Base-by-base conservation (phyloP, 2,113 vertebrate species). In the Spea multiplicata region DNA sequence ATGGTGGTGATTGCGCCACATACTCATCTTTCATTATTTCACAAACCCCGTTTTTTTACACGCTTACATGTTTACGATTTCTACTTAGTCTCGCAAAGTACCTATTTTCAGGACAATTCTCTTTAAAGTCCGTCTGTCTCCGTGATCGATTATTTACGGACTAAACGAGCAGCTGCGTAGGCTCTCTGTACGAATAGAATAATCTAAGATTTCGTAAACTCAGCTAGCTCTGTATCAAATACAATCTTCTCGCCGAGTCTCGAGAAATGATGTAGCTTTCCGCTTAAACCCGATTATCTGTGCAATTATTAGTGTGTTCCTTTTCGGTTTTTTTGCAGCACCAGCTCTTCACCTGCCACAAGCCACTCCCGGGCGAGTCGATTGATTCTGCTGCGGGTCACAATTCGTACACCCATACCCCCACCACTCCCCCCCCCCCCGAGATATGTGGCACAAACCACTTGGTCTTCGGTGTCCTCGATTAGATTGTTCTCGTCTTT, bases 281-380 rank as follows among this genome's bases (percentile, higher is more conserved):
- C 65, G 52, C 14, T 50, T n/a, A n/a, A 59, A 66, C 61, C 64
- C 71, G 16, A 67, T 57, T 80, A 67, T n/a, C 49, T 73, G 52
- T n/a, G n/a, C n/a, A 3, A n/a, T 59, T 68, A 80, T 80, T 80
- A 68, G 78, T 64, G 52, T 80, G 71, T 80, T 71, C 78, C n/a
- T n/a, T 80, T 44, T 71, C 1, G 30, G 1, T 71, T 50, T 73
- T 67, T 48, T 71, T 80, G 78, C 71, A 74, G 78, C 5, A 80
- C 74, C 52, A 74, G 71, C 78, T 73, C 78, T 80, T 80, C n/a
- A n/a, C 71, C 78, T 80, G 78, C 78, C 78, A 80, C 78, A 80
- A 80, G 64, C 77, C 62, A 73, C 76, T 71, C 68, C 46, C 44
- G 53, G 53, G 16, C 76, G 66, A 57, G 68, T 77, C 70, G 57